Conservation (phyloP, 2,113 vertebrate species). For the Lonchura striata region DNA sequence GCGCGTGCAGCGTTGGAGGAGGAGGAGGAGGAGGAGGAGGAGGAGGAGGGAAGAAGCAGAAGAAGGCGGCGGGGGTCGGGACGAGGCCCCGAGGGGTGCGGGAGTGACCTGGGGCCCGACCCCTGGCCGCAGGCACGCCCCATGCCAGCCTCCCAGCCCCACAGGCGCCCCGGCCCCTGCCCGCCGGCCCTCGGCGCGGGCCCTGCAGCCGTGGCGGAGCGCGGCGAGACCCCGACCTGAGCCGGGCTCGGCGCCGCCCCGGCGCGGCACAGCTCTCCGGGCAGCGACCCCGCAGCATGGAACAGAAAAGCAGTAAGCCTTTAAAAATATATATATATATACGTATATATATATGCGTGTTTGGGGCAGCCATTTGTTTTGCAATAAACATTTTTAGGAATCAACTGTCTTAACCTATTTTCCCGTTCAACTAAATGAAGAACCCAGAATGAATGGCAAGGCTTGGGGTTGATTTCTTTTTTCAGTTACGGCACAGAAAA, state of each 20-base stretch:
- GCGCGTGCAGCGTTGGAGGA: neutral
- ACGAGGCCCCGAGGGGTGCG: neutral
- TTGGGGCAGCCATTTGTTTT: neutral
- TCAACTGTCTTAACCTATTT: neutral
- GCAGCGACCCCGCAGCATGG: conserved; percentile 38
- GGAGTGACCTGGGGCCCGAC: too few relatives aligned
- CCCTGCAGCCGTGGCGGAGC: neutral
- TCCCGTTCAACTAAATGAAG: neutral
- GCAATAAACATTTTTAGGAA: neutral
- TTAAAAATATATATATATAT: neutral
- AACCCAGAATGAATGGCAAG: neutral
- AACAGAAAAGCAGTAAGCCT: conserved; percentile 62
- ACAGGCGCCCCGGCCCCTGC: neutral
- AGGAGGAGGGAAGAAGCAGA: accelerated
- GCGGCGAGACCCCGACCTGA: neutral
- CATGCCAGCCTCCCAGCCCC: conserved; percentile 11
- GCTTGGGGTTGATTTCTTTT: neutral
- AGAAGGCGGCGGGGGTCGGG: neutral
- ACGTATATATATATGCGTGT: neutral
- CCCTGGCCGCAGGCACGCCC: neutral
- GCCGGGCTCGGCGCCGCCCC: neutral
- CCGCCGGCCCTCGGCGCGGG: neutral
- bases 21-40: too few relatives aligned
- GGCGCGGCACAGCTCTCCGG: neutral
- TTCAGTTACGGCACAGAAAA: neutral